A percentile compares a stretch with the other conserved stretches of the same genome.
Evolutionary conservation across 2,888 invertebrate species (phyloP).

Genomic region (Stenolophus ochropezus): DNA sequence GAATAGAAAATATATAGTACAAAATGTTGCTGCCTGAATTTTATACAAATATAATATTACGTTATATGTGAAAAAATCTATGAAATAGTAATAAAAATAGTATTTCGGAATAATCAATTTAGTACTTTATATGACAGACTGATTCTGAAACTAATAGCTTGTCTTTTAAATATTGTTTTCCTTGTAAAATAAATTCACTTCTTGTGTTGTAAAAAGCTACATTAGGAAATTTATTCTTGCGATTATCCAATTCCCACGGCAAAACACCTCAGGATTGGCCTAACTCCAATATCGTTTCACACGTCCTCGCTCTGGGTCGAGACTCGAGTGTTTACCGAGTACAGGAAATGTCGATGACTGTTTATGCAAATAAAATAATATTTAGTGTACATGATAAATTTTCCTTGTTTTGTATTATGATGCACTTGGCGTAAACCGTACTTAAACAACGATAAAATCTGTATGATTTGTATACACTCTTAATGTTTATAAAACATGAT

Average conservation of each 20-base stretch:
- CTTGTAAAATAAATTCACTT: constrained; percentile 1
- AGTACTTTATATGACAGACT: background rate
- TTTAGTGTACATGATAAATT: constrained; percentile 37
- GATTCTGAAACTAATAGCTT: background rate
- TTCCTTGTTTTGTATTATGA: constrained; percentile 33
- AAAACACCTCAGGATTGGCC: constrained; percentile 8
- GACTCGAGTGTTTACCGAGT: constrained; percentile 36
- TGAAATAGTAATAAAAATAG: too few species aligned
- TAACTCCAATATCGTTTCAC: constrained; percentile 29
- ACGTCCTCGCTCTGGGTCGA: constrained; percentile 2
- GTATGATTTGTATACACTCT: background rate
- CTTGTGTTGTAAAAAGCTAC: constrained; percentile 18
- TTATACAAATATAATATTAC: too few species aligned
- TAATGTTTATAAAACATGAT: background rate
- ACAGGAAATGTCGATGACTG: constrained; percentile 52
- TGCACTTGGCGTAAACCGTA: constrained; percentile 30
- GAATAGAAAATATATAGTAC: too few species aligned
- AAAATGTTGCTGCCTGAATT: too few species aligned
- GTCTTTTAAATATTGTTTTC: background rate
- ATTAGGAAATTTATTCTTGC: constrained; percentile 23
- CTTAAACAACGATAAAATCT: background rate
- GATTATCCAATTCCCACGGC: constrained; percentile 24
- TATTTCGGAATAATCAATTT: background rate
- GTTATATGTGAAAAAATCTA: too few species aligned
- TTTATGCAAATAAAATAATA: constrained; percentile 58